phyloP scores from a whole-genome alignment of 2,113 vertebrate species.

The Phaetusa simplex region DNA sequence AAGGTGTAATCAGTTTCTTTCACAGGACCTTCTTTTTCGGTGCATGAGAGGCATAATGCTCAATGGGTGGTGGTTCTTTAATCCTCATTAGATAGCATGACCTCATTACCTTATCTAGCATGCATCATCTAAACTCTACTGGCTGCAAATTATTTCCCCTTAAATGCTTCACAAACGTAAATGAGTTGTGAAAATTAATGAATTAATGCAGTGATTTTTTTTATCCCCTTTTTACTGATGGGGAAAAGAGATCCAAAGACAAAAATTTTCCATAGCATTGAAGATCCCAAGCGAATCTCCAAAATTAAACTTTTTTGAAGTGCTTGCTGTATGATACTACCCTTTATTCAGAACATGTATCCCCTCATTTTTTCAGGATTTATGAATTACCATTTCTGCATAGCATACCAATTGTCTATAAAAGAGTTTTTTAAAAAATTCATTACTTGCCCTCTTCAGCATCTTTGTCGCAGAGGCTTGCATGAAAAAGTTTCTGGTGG shows the following conservation, averaged over 20 bases:
- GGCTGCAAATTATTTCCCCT: neutral
- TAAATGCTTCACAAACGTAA: neutral
- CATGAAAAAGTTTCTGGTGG: neutral
- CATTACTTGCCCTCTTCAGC: neutral
- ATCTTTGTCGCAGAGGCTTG: neutral
- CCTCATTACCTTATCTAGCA: neutral
- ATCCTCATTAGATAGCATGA: neutral
- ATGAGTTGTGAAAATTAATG: neutral
- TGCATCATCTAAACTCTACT: neutral
- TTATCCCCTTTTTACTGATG: neutral
- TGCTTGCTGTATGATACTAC: neutral
- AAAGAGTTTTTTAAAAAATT: neutral
- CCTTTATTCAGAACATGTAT: neutral
- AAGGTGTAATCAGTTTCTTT: neutral
- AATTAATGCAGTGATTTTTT: neutral
- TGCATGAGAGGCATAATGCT: neutral
- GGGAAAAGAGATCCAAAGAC: neutral
- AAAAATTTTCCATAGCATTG: neutral
- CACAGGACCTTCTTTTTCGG: neutral
- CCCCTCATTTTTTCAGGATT: neutral
- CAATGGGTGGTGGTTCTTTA: neutral
- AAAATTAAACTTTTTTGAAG: neutral
- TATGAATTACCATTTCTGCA: neutral
- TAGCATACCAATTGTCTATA: neutral
- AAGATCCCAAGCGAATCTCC: neutral